A percentile compares a stretch with the other conserved stretches of the same genome.
Conservation (phyloP, 2,888 invertebrate genomes). For the Ormyrus thymus region DNA sequence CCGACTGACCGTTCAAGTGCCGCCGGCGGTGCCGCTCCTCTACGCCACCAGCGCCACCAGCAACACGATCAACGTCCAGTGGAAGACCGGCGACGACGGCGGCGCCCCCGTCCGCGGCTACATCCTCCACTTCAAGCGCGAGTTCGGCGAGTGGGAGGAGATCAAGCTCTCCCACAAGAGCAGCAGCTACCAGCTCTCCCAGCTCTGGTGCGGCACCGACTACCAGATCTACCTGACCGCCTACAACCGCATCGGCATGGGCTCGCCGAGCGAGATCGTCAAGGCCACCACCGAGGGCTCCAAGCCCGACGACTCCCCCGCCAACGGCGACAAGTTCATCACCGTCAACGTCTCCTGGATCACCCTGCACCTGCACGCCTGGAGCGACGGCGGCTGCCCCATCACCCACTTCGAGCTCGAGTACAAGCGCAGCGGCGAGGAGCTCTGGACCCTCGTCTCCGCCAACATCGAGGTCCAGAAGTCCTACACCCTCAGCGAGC, state of each 20-base stretch:
- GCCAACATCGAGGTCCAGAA: constrained; percentile 87
- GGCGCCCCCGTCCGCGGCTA: constrained; percentile 82
- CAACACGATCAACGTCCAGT: constrained; percentile 88
- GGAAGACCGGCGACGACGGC: constrained; percentile 89
- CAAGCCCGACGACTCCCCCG: constrained; percentile 71
- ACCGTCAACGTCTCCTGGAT: constrained; percentile 91
- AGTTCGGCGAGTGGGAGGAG: constrained; percentile 95
- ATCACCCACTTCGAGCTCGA: constrained; percentile 91
- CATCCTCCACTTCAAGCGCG: constrained; percentile 92
- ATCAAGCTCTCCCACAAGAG: constrained; percentile 89
- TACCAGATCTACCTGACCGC: constrained; percentile 93
- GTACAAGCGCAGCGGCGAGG: constrained; percentile 78
- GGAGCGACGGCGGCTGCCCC: constrained; percentile 93
- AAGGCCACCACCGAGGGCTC: constrained; percentile 79
- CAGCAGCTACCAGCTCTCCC: constrained; percentile 86
- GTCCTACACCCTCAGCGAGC: constrained; percentile 86
- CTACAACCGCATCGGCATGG: constrained; percentile 93
- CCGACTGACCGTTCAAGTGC: constrained; percentile 82
- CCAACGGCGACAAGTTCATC: constrained; percentile 70
- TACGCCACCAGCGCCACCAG: constrained; percentile 89
- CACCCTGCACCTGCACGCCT: constrained; percentile 89
- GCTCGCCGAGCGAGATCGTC: constrained; percentile 91
- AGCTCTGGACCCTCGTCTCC: constrained; percentile 86
- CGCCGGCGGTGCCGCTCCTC: constrained; percentile 89
- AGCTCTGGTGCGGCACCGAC: constrained; percentile 91